Percentiles rank a stretch among this genome's conserved stretches.
These are phyloP conservation scores for Stenodema calcarata DNA, from an alignment of 2,888 invertebrate species.

Conservation along the genomic window DNA sequence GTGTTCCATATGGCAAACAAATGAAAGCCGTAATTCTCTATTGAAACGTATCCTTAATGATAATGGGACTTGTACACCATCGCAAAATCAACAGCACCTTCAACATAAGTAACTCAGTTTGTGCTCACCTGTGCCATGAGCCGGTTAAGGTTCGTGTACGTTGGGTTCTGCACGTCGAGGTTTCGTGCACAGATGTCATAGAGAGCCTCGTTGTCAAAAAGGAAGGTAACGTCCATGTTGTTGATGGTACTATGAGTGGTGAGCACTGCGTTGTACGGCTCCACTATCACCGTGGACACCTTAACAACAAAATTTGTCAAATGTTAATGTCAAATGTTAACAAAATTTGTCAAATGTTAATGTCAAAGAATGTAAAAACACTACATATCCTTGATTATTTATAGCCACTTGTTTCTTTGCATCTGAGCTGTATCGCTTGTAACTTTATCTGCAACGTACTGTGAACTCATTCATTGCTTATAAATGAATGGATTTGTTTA, in stretches of 20 bases:
- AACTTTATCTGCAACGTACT: no score
- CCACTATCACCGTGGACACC: conserved; percentile 91
- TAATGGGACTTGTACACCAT: no score
- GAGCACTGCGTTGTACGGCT: conserved; percentile 90
- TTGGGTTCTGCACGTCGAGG: conserved; percentile 82
- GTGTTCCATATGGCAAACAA: no score
- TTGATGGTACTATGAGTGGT: conserved; percentile 89
- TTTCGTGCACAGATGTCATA: conserved; percentile 89
- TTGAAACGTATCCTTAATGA: no score
- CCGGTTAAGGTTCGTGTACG: conserved; percentile 84
- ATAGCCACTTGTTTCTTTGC: no score
- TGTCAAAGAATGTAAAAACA: not conserved
- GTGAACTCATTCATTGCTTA: no score
- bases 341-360: not conserved
- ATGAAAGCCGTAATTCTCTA: no score
- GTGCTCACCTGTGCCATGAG: conserved; percentile 69
- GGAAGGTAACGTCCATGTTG: conserved; percentile 90
- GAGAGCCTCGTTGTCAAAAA: conserved; percentile 96
- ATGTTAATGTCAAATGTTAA: conserved; percentile 6
- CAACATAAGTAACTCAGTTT: no score
- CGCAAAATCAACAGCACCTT: no score
- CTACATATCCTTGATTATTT: no score
- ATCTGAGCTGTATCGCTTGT: no score
- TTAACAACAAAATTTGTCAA: conserved; percentile 60
- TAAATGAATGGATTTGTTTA: no score